phyloP scores from a whole-genome alignment of 2,797 vertebrate genomes.

The Cossypha niveicapilla region DNA sequence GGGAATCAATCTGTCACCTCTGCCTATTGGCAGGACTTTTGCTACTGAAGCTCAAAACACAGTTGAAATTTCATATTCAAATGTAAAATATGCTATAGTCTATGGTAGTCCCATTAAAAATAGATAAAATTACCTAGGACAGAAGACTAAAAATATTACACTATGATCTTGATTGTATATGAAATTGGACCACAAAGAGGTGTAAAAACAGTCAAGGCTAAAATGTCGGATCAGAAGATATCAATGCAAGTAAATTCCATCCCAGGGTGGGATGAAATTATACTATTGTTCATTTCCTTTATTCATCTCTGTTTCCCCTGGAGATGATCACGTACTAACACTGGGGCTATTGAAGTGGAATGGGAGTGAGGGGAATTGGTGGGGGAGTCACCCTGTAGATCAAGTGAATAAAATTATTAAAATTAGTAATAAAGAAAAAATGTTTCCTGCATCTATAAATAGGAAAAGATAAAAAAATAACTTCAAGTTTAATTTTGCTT shows the following conservation, averaged over 20 bases:
- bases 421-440: neutral
- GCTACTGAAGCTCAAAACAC: neutral
- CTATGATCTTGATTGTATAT: neutral
- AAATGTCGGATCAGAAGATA: neutral
- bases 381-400: neutral
- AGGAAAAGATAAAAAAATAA: neutral
- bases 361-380: neutral
- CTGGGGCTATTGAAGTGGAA: neutral
- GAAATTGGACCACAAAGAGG: slow-evolving; percentile 15
- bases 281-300: slow-evolving; percentile 11
- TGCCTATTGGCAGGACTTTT: neutral
- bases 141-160: neutral
- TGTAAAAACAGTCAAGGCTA: neutral
- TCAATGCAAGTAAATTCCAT: neutral
- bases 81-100: neutral
- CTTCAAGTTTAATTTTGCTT: neutral
- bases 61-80: neutral
- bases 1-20: too few species aligned
- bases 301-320: neutral
- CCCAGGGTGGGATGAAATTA: neutral
- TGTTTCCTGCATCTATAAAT: neutral
- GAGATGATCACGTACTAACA: neutral
- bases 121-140: neutral
- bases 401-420: neutral
- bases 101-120: slow-evolving; percentile 27